phyloP scores from a whole-genome alignment of 2,797 vertebrate genomes.

The Myiothlypis chrysogaster region DNA sequence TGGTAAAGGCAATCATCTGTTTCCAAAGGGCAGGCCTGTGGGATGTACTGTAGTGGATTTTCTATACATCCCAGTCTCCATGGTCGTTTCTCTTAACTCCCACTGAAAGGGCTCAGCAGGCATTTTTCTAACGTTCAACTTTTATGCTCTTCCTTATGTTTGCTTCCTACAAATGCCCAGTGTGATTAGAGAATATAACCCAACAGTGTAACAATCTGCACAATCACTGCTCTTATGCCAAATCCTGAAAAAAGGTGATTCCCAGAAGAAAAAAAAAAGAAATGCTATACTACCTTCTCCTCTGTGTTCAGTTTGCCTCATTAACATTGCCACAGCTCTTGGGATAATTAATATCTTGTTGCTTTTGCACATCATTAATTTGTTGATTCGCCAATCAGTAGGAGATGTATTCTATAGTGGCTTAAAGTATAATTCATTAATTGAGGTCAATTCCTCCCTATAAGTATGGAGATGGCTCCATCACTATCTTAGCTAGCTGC shows the following conservation, averaged over 20 bases:
- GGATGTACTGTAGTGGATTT: neutral
- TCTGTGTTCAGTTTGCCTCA: neutral
- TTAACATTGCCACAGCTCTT: neutral
- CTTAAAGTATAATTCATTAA: constrained; percentile 29
- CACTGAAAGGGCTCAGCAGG: neutral
- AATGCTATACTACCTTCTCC: neutral
- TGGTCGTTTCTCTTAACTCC: neutral
- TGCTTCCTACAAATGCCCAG: neutral
- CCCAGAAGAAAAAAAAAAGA: neutral
- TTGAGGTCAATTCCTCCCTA: neutral
- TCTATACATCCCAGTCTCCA: accelerated
- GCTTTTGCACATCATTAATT: constrained; percentile 44
- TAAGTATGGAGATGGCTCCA: neutral
- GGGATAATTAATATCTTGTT: constrained; percentile 39
- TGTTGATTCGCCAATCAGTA: neutral
- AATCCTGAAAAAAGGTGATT: neutral
- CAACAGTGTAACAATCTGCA: neutral
- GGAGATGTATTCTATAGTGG: neutral
- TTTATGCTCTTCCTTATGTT: neutral
- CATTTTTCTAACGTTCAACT: neutral
- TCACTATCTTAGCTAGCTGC: neutral
- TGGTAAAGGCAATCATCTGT: neutral
- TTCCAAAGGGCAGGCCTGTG: neutral
- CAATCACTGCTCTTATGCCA: neutral
- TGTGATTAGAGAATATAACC: neutral